Percentiles rank a stretch among this genome's conserved stretches.
Conservation (phyloP, 2,113 vertebrate species). For the Eidolon helvum region DNA sequence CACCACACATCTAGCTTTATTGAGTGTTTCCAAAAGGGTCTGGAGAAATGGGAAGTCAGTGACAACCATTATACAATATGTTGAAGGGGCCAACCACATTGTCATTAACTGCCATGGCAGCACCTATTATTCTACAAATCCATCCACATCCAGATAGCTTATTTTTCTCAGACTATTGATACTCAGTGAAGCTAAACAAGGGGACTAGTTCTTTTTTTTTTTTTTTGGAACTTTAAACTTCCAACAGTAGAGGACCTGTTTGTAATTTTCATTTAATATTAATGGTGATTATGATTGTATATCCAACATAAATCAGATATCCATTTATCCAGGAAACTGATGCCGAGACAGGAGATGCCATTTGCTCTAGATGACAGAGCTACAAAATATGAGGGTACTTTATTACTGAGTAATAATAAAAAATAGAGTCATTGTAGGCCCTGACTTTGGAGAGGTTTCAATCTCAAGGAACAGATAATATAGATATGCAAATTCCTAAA, state of each 20-base stretch:
- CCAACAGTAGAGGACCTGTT: not conserved
- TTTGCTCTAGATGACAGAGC: not conserved
- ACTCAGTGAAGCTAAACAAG: not conserved
- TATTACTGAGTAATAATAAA: not conserved
- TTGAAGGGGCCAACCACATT: not conserved
- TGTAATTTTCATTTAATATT: not conserved
- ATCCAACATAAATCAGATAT: not conserved
- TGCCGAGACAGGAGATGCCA: not conserved
- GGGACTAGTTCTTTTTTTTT: not conserved
- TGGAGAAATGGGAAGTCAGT: constrained; percentile 29
- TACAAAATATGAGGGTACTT: not conserved
- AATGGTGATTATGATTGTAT: not conserved
- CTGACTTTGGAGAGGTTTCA: not conserved
- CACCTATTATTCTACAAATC: not conserved
- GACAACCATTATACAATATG: not conserved
- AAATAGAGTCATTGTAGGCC: not conserved
- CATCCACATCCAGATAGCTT: not conserved
- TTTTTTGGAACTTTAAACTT: not conserved
- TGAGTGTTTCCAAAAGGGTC: constrained; percentile 33
- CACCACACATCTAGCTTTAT: not conserved
- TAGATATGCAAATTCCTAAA: not conserved
- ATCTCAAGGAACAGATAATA: not conserved
- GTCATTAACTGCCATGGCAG: not conserved
- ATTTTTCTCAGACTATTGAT: not conserved
- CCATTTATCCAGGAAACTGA: not conserved